Percentiles rank a stretch among this genome's conserved stretches.
Conservation (phyloP, 92 coral and sea anemone genomes). For the Parazoanthus darwini region DNA sequence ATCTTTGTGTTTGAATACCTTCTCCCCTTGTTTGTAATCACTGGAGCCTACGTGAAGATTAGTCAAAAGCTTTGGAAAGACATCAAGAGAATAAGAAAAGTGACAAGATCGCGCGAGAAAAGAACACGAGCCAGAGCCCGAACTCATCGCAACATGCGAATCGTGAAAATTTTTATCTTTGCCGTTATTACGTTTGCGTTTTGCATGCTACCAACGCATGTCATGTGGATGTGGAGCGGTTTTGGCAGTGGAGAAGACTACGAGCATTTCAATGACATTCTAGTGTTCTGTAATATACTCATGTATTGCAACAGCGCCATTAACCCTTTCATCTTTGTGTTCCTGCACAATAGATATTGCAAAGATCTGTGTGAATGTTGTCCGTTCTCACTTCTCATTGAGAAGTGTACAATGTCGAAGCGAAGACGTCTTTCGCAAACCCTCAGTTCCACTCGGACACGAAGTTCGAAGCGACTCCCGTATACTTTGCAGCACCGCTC, state of each 20-base stretch:
- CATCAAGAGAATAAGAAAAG: conserved; percentile 69
- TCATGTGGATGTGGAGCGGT: conserved; percentile 90
- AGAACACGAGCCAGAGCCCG: conserved; percentile 68
- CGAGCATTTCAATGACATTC: conserved; percentile 51
- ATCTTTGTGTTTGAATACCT: conserved; percentile 68
- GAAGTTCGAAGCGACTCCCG: conserved; percentile 24
- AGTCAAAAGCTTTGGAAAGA: conserved; percentile 83
- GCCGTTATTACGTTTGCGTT: conserved; percentile 74
- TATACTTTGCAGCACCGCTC: conserved; percentile 38
- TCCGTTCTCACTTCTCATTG: conserved; percentile 22
- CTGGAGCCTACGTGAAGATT: conserved; percentile 68
- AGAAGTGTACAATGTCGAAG: background rate
- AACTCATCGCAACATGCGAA: conserved; percentile 81
- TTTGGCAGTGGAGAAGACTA: conserved; percentile 59
- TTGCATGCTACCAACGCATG: conserved; percentile 80
- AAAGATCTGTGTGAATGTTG: conserved; percentile 53
- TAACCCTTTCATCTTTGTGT: conserved; percentile 83
- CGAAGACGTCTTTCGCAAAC: conserved; percentile 26
- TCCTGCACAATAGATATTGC: conserved; percentile 77
- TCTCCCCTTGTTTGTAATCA: conserved; percentile 72
- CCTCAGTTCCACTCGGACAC: conserved; percentile 27
- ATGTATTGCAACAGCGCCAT: conserved; percentile 77
- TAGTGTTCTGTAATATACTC: conserved; percentile 73
- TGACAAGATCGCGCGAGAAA: conserved; percentile 65
- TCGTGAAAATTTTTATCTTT: conserved; percentile 72